phyloP scores from a whole-genome alignment of 2,797 vertebrate genomes.

The Spinibarbus caldwelli region DNA sequence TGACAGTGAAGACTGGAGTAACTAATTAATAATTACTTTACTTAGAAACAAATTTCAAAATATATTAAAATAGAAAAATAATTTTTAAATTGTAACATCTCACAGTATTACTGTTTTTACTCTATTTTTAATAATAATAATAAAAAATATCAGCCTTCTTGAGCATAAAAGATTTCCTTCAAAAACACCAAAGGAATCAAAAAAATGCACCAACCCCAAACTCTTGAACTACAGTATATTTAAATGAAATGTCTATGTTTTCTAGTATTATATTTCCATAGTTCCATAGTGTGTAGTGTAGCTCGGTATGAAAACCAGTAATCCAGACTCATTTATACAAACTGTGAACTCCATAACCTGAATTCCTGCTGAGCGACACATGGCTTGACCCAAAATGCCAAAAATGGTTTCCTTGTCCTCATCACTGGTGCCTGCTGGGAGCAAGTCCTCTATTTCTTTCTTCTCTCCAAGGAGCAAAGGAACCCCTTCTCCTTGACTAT shows the following conservation, averaged over 20 bases:
- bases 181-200: not conserved
- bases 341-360: conserved; percentile 78
- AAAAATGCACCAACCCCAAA: too few species aligned
- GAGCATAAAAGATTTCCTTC: not conserved
- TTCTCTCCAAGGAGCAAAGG: conserved; percentile 92
- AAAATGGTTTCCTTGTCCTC: conserved; percentile 94
- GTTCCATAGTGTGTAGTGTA: not conserved
- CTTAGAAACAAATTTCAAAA: not conserved
- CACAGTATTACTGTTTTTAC: not conserved
- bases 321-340: not conserved
- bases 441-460: conserved; percentile 89
- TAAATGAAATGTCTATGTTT: not conserved
- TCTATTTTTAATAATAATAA: not conserved
- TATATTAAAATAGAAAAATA: not conserved
- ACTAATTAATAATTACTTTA: too few species aligned
- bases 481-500: conserved; percentile 93
- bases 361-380: conserved; percentile 96
- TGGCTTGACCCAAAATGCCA: conserved; percentile 96
- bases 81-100: not conserved
- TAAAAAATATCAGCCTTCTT: not conserved
- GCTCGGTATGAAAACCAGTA: not conserved
- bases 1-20: not conserved
- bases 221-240: not conserved
- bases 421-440: conserved; percentile 86
- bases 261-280: not conserved